Percentiles rank a stretch among this genome's conserved stretches.
Evolutionary conservation across 2,888 invertebrate species (phyloP).

Genomic region (Hemistola chrysoprasaria): DNA sequence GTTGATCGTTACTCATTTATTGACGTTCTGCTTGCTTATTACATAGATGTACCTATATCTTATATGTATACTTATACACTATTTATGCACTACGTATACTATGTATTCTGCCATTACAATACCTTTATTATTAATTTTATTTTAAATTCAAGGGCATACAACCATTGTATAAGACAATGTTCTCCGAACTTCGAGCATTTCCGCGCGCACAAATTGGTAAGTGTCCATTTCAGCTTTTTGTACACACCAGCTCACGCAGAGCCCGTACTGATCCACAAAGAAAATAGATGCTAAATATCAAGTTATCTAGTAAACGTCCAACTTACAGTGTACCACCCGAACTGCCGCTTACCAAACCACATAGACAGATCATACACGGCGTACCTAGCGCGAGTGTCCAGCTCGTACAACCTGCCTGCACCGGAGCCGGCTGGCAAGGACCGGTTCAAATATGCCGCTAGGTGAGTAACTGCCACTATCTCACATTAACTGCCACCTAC

Average conservation of each 20-base stretch:
- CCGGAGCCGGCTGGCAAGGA: conserved; percentile 50
- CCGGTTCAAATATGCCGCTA: conserved; percentile 37
- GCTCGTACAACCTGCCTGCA: conserved; percentile 17
- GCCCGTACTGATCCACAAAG: too few species aligned
- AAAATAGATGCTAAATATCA: too few species aligned
- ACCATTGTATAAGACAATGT: conserved; percentile 83
- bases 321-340: conserved; percentile 58
- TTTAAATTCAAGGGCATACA: conserved; percentile 63
- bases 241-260: too few species aligned
- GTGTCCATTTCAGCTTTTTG: too few species aligned
- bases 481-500: conserved; percentile 66
- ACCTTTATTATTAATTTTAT: neutral
- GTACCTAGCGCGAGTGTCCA: conserved; percentile 40
- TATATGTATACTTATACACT: too few species aligned
- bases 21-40: too few species aligned
- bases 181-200: conserved; percentile 75
- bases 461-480: conserved; percentile 50
- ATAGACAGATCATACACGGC: conserved; percentile 59
- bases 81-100: too few species aligned
- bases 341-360: conserved; percentile 62
- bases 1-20: too few species aligned
- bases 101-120: too few species aligned
- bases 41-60: too few species aligned
- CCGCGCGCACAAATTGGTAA: conserved; percentile 74
- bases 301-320: too few species aligned